phyloP scores from a whole-genome alignment of 2,797 vertebrate genomes.

The Hybognathus amarus region DNA sequence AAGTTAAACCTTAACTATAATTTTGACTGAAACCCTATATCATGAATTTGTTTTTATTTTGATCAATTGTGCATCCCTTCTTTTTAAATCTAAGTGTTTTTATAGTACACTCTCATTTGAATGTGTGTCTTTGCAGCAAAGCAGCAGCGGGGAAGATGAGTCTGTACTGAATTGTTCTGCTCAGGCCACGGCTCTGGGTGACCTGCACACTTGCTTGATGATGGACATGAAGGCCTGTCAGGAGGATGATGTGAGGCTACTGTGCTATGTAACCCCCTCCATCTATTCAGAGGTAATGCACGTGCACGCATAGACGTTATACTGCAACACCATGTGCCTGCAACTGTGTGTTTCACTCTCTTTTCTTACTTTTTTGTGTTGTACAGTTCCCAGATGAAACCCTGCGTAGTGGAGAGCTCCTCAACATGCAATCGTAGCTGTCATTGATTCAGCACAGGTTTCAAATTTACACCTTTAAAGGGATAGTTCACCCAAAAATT shows the following conservation, averaged over 20 bases:
- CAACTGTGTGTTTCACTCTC: not conserved
- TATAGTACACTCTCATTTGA: not conserved
- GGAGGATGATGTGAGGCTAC: constrained; percentile 91
- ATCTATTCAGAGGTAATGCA: constrained; percentile 88
- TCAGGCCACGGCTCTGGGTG: constrained; percentile 92
- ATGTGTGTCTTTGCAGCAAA: constrained; percentile 77
- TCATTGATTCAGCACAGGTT: constrained; percentile 93
- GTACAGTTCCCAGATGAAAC: constrained; percentile 94
- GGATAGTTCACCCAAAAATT: not conserved
- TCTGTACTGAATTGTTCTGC: constrained; percentile 95
- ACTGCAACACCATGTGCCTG: not conserved
- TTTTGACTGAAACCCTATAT: not conserved
- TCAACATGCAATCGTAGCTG: constrained; percentile 98
- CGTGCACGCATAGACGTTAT: not conserved
- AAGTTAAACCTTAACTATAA: not conserved
- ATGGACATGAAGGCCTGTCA: constrained; percentile 99
- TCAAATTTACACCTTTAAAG: not conserved
- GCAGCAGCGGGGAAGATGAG: constrained; percentile 95
- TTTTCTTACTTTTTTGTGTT: not conserved
- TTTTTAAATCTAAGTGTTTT: not conserved
- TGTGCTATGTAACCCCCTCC: constrained; percentile 96
- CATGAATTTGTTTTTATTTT: not conserved
- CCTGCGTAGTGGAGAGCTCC: constrained; percentile 89
- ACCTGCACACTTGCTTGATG: constrained; percentile 96
- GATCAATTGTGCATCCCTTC: no score